phyloP scores from a whole-genome alignment of 1,140 invertebrate species.

The Panonychus citri region DNA sequence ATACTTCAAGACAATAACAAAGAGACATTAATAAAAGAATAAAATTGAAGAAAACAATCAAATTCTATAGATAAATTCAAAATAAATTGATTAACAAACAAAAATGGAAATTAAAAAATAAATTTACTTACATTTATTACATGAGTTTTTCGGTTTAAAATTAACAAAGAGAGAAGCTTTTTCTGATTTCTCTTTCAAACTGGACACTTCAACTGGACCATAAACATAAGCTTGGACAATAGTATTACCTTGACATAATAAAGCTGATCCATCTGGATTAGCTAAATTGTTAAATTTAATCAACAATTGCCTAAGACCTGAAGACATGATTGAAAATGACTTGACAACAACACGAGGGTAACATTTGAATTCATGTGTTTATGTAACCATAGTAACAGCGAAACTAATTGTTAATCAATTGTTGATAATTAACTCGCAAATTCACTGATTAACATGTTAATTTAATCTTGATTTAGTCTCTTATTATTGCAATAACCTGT shows the following conservation, averaged over 20 bases:
- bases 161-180: slow-evolving; percentile 50
- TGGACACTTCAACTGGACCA: slow-evolving; percentile 55
- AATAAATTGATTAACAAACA: slow-evolving; percentile 7
- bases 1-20: too few species aligned
- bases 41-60: too few species aligned
- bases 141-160: slow-evolving; percentile 33
- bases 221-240: slow-evolving; percentile 48
- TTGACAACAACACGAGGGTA: too few species aligned
- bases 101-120: slow-evolving; percentile 1
- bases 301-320: background rate
- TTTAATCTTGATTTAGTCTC: too few species aligned
- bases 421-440: too few species aligned
- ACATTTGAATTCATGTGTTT: too few species aligned
- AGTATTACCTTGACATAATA: slow-evolving; percentile 28
- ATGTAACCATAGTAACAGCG: too few species aligned
- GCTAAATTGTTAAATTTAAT: slow-evolving; percentile 8
- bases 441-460: too few species aligned
- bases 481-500: too few species aligned
- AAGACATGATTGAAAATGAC: background rate
- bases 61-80: too few species aligned
- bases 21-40: too few species aligned
- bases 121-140: background rate
- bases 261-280: slow-evolving; percentile 12
- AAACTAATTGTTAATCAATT: too few species aligned
- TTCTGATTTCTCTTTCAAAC: slow-evolving; percentile 48